Conservation (phyloP, 2,888 invertebrate species). For the Pasiphila rectangulata region DNA sequence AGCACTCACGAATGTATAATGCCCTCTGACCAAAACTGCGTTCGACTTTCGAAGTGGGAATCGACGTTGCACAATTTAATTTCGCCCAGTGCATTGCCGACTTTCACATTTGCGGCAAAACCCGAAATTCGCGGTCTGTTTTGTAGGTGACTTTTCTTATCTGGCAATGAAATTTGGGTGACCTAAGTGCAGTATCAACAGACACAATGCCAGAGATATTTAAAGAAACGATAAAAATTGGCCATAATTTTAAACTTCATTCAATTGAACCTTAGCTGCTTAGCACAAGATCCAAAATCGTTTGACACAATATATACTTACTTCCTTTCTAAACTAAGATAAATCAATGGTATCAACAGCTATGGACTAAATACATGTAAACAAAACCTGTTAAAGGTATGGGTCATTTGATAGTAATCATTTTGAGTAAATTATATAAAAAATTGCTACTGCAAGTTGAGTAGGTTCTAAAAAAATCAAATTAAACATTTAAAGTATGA, state of each 20-base stretch:
- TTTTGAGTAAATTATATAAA: not conserved
- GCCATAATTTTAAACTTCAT: not conserved
- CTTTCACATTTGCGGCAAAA: conserved; percentile 50
- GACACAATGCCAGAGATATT: not conserved
- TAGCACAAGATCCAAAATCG: conserved; percentile 4
- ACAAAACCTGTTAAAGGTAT: conserved; percentile 1
- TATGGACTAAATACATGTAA: conserved; percentile 6
- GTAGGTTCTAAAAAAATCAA: too few relatives aligned
- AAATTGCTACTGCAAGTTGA: too few relatives aligned
- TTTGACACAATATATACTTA: conserved; percentile 1
- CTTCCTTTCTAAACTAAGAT: not conserved
- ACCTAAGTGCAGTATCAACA: conserved; percentile 22
- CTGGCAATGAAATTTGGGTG: conserved; percentile 47
- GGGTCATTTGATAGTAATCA: not conserved
- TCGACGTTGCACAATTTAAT: conserved; percentile 48
- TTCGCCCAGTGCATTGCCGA: conserved; percentile 58
- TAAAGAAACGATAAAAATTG: conserved; percentile 7
- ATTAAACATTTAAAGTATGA: too few relatives aligned
- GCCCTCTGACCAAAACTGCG: conserved; percentile 41
- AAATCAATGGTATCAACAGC: conserved; percentile 4
- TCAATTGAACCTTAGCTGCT: conserved; percentile 1
- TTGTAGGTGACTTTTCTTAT: conserved; percentile 17
- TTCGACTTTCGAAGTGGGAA: conserved; percentile 12
- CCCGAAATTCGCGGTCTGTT: conserved; percentile 37
- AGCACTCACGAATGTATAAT: conserved; percentile 46